A percentile compares a stretch with the other conserved stretches of the same genome.
Evolutionary conservation across 2,888 invertebrate species (phyloP).

Genomic region (Melipona bicolor): DNA sequence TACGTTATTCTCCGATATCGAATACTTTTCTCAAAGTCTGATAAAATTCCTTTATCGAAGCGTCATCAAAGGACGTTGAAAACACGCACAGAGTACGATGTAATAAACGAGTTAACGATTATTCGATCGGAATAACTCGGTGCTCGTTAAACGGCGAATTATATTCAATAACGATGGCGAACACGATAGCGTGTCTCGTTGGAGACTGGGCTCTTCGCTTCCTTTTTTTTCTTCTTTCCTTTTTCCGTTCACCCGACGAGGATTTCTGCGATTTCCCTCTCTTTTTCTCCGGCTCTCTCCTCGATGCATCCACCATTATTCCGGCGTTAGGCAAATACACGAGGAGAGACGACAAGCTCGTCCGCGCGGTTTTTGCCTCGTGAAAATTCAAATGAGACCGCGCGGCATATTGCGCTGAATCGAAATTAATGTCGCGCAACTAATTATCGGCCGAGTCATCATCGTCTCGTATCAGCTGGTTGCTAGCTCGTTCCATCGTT

Average conservation of each 20-base stretch:
- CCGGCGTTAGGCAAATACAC: slow-evolving; percentile 82
- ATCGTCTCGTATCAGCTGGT: slow-evolving; percentile 52
- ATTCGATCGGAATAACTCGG: not conserved
- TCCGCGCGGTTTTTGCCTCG: slow-evolving; percentile 75
- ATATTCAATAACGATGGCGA: slow-evolving; percentile 1
- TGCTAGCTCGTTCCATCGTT: slow-evolving; percentile 4
- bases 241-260: slow-evolving; percentile 40
- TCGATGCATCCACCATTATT: slow-evolving; percentile 79
- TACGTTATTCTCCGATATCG: not conserved
- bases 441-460: slow-evolving; percentile 78
- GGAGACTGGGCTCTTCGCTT: slow-evolving; percentile 2
- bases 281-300: slow-evolving; percentile 63
- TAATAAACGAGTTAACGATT: not conserved
- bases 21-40: not conserved
- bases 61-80: not conserved
- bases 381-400: slow-evolving; percentile 82
- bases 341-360: slow-evolving; percentile 77
- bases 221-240: slow-evolving; percentile 32
- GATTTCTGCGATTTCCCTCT: slow-evolving; percentile 57
- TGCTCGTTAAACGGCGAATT: not conserved
- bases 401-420: slow-evolving; percentile 83
- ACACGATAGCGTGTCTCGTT: slow-evolving; percentile 13
- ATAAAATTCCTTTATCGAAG: not conserved
- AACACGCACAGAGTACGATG: not conserved
- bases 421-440: slow-evolving; percentile 82